phyloP scores from a whole-genome alignment of 2,888 invertebrate genomes.

The Conus canariensis region DNA sequence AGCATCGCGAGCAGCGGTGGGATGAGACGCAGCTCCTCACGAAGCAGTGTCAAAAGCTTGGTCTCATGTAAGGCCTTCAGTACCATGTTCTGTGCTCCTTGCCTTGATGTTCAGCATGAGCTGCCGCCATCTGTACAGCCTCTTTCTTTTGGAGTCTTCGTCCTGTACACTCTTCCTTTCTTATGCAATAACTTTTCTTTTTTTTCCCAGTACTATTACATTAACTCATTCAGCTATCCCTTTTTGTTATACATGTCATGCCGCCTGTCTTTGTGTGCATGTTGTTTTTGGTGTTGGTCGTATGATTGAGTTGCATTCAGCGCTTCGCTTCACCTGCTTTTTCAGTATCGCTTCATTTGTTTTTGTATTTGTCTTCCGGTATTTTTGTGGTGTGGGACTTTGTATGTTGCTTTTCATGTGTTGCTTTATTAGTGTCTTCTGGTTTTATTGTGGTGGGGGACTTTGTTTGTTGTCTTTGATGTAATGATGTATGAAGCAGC shows the following conservation, averaged over 20 bases:
- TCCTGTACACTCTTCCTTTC: background rate
- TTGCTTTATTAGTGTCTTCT: background rate
- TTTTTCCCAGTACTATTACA: background rate
- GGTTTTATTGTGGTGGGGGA: background rate
- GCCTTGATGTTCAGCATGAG: constrained; percentile 6
- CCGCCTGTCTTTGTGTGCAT: background rate
- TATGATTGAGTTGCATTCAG: background rate
- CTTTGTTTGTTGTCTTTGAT: background rate
- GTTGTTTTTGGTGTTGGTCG: background rate
- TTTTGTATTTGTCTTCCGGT: background rate
- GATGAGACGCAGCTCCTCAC: constrained; percentile 65
- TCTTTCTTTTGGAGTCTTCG: background rate
- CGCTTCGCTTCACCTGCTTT: background rate
- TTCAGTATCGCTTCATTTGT: background rate
- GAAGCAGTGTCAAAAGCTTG: constrained; percentile 69
- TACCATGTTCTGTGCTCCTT: background rate
- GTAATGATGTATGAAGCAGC: background rate
- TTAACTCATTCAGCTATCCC: background rate
- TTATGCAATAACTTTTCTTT: background rate
- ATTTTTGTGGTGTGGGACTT: background rate
- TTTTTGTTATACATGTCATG: background rate
- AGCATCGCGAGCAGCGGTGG: constrained; percentile 38
- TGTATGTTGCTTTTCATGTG: background rate
- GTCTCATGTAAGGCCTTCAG: constrained; percentile 63
- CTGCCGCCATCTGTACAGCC: background rate